Conservation (phyloP, 2,113 vertebrate genomes). For the Crotalus helleri region DNA sequence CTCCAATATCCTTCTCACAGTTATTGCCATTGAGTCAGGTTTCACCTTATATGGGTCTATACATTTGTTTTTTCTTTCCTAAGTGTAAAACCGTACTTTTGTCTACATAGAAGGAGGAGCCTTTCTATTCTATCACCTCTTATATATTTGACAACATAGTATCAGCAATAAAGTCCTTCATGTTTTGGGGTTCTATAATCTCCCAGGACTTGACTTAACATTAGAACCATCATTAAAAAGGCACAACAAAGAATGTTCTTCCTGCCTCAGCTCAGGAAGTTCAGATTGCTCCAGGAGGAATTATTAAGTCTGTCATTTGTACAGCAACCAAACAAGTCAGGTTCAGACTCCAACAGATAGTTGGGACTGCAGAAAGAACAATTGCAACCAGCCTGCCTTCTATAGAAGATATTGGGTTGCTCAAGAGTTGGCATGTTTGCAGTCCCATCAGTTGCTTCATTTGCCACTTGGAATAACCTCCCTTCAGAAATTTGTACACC, state of each 20-base stretch:
- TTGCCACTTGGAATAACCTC: neutral
- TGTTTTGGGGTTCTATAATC: neutral
- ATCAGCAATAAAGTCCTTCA: neutral
- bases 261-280: neutral
- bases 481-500: neutral
- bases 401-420: neutral
- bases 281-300: neutral
- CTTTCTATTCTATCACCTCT: neutral
- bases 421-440: neutral
- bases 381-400: neutral
- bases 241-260: neutral
- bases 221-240: neutral
- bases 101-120: neutral
- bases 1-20: too few relatives aligned
- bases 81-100: neutral
- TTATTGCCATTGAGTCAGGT: too few relatives aligned
- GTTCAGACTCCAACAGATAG: neutral
- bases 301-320: neutral
- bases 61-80: neutral
- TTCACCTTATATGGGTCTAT: too few relatives aligned
- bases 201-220: neutral
- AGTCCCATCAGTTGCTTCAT: neutral
- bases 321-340: neutral
- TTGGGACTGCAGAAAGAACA: neutral
- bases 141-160: neutral